Evolutionary conservation across 2,888 invertebrate species (phyloP), one percentile per base, ranked within the genome.

Genomic region (Pseudococcus jackbeardsleyi): DNA sequence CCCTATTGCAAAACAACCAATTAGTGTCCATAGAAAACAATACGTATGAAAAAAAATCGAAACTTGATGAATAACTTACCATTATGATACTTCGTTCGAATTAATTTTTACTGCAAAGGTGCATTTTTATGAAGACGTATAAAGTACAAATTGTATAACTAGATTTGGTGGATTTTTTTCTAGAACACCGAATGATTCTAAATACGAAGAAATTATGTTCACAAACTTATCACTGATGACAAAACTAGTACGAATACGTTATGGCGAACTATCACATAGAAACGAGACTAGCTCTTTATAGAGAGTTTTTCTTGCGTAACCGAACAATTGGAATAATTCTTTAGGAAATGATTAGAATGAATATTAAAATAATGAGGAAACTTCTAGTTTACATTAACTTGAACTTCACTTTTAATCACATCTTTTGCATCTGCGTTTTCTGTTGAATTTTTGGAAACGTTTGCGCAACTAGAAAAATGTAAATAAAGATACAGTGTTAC

Each of bases 1-100:
- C 99, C 99, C 99, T 98, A 22, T 42, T 19, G 19, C 8, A 5
- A 82, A 82, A 82, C 7, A 17, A 77, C 22, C 12, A 64, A 22
- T 64, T 64, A 64, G 15, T 22, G 19, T 0, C 22, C 6, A 2
- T 33, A 2, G 17, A 42, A 9, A 8, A 8, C 42, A 42, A 33
- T 33, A 26, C 7, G 72, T 17, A 72, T 33, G 26, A 33, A 4
- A 15, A 72, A 17, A 12, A 72, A 72, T 33, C 17, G 33, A 72
- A 12, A 33, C 33, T 17, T 17, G n/a, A 15, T 17, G n/a, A 82
- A 19, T 19, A 82, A n/a, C 19, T 82, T 46, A 82, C 79, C 79
- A 82, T 82, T 46, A 12, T 19, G 46, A 82, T 46, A 22, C 1
- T 46, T 46, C 0, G n/a, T 46, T 82, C 19, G n/a, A 0, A 19